Base-by-base conservation (phyloP, 2,797 vertebrate genomes). In the Calcarius lapponicus region DNA sequence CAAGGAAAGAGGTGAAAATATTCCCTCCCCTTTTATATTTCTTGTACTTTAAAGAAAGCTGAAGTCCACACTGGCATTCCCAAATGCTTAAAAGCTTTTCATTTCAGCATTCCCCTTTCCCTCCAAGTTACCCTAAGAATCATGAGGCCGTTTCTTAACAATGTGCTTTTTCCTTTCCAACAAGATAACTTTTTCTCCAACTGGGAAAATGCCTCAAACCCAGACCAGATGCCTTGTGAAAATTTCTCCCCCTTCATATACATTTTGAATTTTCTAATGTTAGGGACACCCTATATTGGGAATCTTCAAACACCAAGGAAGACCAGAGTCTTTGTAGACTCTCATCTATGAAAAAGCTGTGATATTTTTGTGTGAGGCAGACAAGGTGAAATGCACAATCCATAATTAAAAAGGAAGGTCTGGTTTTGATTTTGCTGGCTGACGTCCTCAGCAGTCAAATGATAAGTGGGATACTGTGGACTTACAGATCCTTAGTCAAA, bases 1-100 rank as follows among this genome's bases (percentile, higher is more conserved):
- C 90, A 93, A 51, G 61, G n/a, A 70, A 90, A 90, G 73, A 86
- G 40, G 31, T 94, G 71, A 16, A 90, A 95, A 88, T 88, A 90
- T 42, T 80, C 62, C 51, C 71, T 86, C 42, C 60, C 20, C 31
- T 83, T 50, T 85, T 88, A 72, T 89, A 67, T 76, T 89, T 82
- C 73, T 64, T 92, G 32, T 80, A 81, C 62, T 81, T 80, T 60
- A 60, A 76, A 81, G 73, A 82, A 86, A 90, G 34, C 11, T 65
- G 29, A 53, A 87, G 75, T 92, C 83, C 56, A 56, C 62, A 42
- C 7, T 45, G 36, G 6, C 54, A 66, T 88, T 75, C 48, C 20
- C 29, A 79, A 76, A 45, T 69, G 29, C 45, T 84, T 84, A 84
- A 86, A 88, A 86, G n/a, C 20, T 56, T 11, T 50, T 17, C 14